Evolutionary conservation across 1,140 invertebrate genomes (phyloP), one percentile per base, ranked within the genome.

Genomic region (Heliconius hermathena): DNA sequence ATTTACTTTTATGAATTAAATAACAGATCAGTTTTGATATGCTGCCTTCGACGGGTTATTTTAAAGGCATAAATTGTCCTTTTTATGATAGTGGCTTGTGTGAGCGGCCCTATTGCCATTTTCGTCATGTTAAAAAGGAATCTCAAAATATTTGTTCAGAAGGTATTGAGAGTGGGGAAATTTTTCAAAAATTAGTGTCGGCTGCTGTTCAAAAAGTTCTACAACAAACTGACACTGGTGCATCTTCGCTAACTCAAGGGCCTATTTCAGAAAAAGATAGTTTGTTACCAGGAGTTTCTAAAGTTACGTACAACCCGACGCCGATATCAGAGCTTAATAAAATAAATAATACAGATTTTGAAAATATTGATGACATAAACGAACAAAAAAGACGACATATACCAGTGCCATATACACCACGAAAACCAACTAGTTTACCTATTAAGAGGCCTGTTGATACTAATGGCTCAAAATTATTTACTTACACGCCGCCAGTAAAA

Each of bases 41-140:
- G 98, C 96, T 99, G 90, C 97, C 97, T 46, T 97, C 97, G 73
- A 97, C 97, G 83, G 98, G 98, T 81, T 97, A 97, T 88, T 98
- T 98, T 88, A 97, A 97, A 94, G 96, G 96, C 81, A 96, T 98
- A 74, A 96, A 96, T 83, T 99, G 98, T 93, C 98, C 98, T 46
- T 98, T 97, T 95, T 98, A 96, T 88, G 96, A 97, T 84, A 97
- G 95, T 90, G 97, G 97, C 74, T 83, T 93, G 70, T 99, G 98
- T 94, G 97, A 97, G 83, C 96, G 98, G 87, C 97, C 98, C 26
- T 98, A 98, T 92, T 99, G 98, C 94, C 98, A 98, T 94, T 98
- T 97, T 91, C 96, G 97, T 90, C 98, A 99, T 94, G 94, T 96
- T 84, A 97, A 96, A 87, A 96, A 96, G 95, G 96, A 95, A 79